phyloP scores from a whole-genome alignment of 2,797 vertebrate genomes.

The Esox masquinongy region DNA sequence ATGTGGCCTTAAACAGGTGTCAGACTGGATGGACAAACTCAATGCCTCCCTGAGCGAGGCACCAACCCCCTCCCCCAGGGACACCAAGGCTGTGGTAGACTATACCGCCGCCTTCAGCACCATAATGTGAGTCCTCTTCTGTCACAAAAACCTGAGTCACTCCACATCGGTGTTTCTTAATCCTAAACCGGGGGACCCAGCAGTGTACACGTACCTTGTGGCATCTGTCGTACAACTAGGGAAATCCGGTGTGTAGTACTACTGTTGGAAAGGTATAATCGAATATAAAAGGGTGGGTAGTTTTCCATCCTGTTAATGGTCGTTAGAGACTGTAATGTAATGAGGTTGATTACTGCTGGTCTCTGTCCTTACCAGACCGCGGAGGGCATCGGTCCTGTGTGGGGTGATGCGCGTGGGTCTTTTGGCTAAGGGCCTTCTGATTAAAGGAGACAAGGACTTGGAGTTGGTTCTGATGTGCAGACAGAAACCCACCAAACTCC shows the following conservation, averaged over 20 bases:
- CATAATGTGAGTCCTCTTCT: conserved; percentile 63
- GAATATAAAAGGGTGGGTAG: background rate
- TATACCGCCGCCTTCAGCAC: conserved; percentile 53
- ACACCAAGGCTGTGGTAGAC: conserved; percentile 18
- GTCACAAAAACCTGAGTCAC: background rate
- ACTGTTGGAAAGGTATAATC: too few species aligned
- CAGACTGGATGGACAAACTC: conserved; percentile 88
- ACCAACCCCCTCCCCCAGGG: conserved; percentile 41
- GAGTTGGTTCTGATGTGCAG: conserved; percentile 92
- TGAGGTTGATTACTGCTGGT: conserved; percentile 29
- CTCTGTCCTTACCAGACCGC: conserved; percentile 71
- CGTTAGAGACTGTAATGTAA: background rate
- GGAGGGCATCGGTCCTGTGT: conserved; percentile 76
- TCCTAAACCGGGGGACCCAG: too few species aligned
- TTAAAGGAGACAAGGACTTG: conserved; percentile 90
- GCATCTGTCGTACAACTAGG: too few species aligned
- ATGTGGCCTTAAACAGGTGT: conserved; percentile 91
- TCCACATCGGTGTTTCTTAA: background rate
- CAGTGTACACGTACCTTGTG: too few species aligned
- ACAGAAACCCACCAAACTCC: conserved; percentile 87
- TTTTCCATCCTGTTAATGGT: background rate
- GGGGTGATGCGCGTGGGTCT: conserved; percentile 90
- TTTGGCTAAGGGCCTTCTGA: conserved; percentile 91
- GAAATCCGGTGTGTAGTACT: too few species aligned
- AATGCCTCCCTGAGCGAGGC: conserved; percentile 58